Base-by-base conservation (phyloP, 2,113 vertebrate genomes). In the Neolamprologus tretocephalus region DNA sequence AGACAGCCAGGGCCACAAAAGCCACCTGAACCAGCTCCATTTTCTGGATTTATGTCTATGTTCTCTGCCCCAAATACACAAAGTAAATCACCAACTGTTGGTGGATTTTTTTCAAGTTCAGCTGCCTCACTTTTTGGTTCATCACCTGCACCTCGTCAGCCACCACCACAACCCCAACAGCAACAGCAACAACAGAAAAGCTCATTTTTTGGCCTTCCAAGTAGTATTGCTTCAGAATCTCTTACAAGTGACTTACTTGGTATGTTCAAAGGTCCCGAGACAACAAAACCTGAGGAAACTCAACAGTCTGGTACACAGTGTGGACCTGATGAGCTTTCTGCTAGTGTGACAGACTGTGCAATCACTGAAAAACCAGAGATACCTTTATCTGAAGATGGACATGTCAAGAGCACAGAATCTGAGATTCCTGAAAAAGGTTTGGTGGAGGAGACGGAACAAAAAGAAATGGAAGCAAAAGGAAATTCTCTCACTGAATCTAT, bases 1-100 rank as follows among this genome's bases (percentile, higher is more conserved):
- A 90, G 93, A 71, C 90, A 92, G 86, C 63, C 88, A 82, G 86
- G 90, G 33, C 91, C 84, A 89, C 96, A 97, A 68, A 96, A 91
- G 71, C 91, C 95, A 35, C 89, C 96, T 63, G 96, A 97, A 68
- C 89, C 94, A 86, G 96, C 97, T 95, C 95, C 97, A 83, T 97
- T 99, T 96, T 98, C 98, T 90, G 98, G 97, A 28, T 98, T 99
- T 80, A 97, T 99, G 96, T 98, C 97, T 53, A 99, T 99, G 95
- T 98, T 98, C 90, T 97, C 97, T 85, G 91, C 93, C 9, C 91
- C 96, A 82, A 96, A 63, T 93, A 92, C 96, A 57, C 93, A 96
- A 7, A 97, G 95, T 61, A 98, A 98, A 96, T 92, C 96, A 3
- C 86, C 94, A 90, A 81, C 97, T 31, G 96, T 91, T 66, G 92